Base-by-base conservation (phyloP, 2,797 vertebrate species). In the Ceryle rudis region DNA sequence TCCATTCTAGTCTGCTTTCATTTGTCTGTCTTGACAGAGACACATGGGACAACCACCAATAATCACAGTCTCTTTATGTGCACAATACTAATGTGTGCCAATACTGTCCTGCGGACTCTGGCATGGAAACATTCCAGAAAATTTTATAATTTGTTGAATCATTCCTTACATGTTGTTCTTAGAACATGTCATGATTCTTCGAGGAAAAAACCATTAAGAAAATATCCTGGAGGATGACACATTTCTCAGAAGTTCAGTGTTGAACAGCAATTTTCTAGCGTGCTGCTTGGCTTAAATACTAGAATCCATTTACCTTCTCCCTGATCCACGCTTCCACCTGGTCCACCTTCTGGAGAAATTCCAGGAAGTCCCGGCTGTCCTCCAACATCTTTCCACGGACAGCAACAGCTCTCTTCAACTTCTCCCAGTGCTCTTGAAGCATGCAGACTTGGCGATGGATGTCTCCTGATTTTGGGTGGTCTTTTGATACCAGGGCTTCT, bases 301-400 rank as follows among this genome's bases (percentile, higher is more conserved):
- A 44, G 66, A 91, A 55, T 82, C 16, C 10, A 52, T 90, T 89
- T 86, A 99, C 99, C 99, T 98, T 99, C 69, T 99, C 98, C 91
- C 98, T 97, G 94, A 99, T 99, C 99, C 99, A 99, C 92, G 98
- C 98, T 96, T 99, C 99, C 88, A 99, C 98, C 49, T 98, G 97
- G 39, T 99, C 98, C 23, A 98, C 99, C 87, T 98, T 99, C 96
- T 98, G 99, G 51, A 99, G 98, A 96, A 99, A 99, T 96, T 99
- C 99, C 75, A 99, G 97, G 91, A 99, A 98, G 95, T 98, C 98
- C 51, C 97, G 89, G 80, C 98, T 98, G 47, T 98, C 98, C 83
- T 99, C 98, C 86, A 99, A 98, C 97, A 98, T 97, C 96, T 98
- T 98, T 49, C 98, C 98, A 39, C 97, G 95, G 31, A 92, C 87